These are phyloP conservation scores for Paedocypris sp. DNA, from an alignment of 2,113 vertebrate genomes.

Conservation along the genomic window DNA sequence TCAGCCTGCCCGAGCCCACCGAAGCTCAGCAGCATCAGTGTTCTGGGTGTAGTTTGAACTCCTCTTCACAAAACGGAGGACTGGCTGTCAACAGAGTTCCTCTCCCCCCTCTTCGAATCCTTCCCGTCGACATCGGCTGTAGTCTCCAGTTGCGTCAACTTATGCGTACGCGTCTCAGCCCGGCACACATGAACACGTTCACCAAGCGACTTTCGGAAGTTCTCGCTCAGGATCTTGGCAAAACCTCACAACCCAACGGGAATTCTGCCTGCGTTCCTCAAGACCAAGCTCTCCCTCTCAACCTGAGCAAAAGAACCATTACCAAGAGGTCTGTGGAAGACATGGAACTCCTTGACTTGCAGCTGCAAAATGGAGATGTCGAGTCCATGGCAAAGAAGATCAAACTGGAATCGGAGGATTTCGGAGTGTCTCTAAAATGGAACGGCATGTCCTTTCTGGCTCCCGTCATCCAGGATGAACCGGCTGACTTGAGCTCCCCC, in stretches of 20 bases:
- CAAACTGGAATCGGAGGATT: constrained; percentile 11
- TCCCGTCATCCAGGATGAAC: constrained; percentile 53
- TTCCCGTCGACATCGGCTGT: constrained; percentile 66
- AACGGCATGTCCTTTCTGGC: constrained; percentile 11
- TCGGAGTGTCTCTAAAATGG: constrained; percentile 11
- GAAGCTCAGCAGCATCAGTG: constrained; percentile 23
- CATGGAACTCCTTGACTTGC: constrained; percentile 13
- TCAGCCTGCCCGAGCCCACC: constrained; percentile 28
- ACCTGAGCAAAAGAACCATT: constrained; percentile 57
- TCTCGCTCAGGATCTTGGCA: constrained; percentile 58
- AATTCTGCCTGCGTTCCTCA: constrained; percentile 40
- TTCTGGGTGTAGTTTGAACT: constrained; percentile 14
- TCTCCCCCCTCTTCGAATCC: constrained; percentile 57
- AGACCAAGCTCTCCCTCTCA: constrained; percentile 61
- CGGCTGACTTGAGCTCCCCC: constrained; percentile 63
- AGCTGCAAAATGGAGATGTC: not conserved
- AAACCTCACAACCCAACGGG: constrained; percentile 35
- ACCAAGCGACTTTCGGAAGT: constrained; percentile 61
- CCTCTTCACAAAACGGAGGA: constrained; percentile 31
- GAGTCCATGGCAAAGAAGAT: constrained; percentile 34
- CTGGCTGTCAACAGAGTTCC: constrained; percentile 34
- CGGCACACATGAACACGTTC: constrained; percentile 58
- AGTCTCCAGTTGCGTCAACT: constrained; percentile 63
- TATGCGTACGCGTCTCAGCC: constrained; percentile 56
- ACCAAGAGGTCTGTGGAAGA: constrained; percentile 43